phyloP scores from a whole-genome alignment of 2,113 vertebrate genomes.

The Larimichthys crocea region DNA sequence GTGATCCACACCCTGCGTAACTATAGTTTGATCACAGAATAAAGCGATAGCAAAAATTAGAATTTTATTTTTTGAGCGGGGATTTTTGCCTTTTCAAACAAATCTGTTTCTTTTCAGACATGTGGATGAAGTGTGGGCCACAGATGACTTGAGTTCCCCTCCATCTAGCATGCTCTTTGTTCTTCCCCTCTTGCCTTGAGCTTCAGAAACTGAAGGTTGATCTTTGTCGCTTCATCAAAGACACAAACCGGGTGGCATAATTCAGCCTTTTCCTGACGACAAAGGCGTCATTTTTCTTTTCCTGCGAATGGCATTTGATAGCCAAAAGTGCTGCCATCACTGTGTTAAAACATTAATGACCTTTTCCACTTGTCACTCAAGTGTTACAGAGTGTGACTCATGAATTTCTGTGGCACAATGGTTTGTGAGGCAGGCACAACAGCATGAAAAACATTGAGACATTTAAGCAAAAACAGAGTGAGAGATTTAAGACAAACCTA shows the following conservation, averaged over 20 bases:
- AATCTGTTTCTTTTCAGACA: constrained; percentile 28
- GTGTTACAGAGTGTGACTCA: constrained; percentile 43
- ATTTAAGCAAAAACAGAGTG: constrained; percentile 16
- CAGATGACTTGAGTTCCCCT: constrained; percentile 15
- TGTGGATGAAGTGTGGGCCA: constrained; percentile 5
- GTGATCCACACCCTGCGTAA: background rate
- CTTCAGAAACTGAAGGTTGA: constrained; percentile 43
- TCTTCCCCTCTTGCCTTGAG: constrained; percentile 28
- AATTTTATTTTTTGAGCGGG: background rate
- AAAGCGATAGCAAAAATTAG: background rate
- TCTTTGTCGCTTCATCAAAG: constrained; percentile 56
- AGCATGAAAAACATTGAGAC: constrained; percentile 13
- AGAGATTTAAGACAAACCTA: constrained; percentile 19
- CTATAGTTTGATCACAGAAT: constrained; percentile 32
- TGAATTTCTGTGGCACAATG: constrained; percentile 1
- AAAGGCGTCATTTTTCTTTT: constrained; percentile 51
- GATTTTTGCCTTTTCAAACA: constrained; percentile 16
- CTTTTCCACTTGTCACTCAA: constrained; percentile 59
- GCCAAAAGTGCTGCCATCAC: constrained; percentile 34
- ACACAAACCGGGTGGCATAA: constrained; percentile 38
- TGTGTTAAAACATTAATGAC: constrained; percentile 62
- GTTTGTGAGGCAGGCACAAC: background rate
- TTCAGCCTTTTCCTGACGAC: constrained; percentile 42
- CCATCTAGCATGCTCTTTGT: constrained; percentile 41
- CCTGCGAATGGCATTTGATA: constrained; percentile 47